Conservation (phyloP, 1,140 invertebrate species). For the Penaeus indicus region DNA sequence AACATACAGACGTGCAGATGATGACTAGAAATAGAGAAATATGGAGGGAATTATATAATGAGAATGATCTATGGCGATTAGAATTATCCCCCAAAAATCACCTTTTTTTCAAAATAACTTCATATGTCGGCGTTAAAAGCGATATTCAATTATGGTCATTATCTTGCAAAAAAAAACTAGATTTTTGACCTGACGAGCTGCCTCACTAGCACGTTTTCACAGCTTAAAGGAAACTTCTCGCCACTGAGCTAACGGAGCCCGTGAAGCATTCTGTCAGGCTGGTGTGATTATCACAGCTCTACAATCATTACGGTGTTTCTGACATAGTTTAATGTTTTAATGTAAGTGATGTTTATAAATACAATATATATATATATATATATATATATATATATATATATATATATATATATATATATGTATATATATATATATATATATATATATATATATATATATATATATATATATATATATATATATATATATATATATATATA, state of each 20-base stretch:
- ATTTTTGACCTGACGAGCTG: too few species aligned
- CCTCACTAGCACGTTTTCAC: too few species aligned
- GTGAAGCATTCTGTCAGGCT: background rate
- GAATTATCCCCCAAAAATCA: background rate
- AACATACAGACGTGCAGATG: background rate
- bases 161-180: too few species aligned
- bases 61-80: background rate
- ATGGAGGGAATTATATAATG: background rate
- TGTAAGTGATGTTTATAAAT: background rate
- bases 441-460: constrained; percentile 12
- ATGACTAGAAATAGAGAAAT: background rate
- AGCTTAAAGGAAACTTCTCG: too few species aligned
- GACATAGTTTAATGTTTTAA: too few species aligned
- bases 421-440: background rate
- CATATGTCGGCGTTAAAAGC: too few species aligned
- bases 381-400: background rate
- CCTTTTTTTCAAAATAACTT: too few species aligned
- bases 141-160: too few species aligned
- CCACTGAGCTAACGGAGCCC: too few species aligned
- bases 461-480: constrained; percentile 2
- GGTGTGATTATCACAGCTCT: background rate
- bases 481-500: constrained; percentile 1
- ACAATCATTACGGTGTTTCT: too few species aligned
- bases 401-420: too few species aligned
- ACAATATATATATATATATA: background rate